phyloP scores from a whole-genome alignment of 2,797 vertebrate genomes.

The Pseudomugil tenellus region DNA sequence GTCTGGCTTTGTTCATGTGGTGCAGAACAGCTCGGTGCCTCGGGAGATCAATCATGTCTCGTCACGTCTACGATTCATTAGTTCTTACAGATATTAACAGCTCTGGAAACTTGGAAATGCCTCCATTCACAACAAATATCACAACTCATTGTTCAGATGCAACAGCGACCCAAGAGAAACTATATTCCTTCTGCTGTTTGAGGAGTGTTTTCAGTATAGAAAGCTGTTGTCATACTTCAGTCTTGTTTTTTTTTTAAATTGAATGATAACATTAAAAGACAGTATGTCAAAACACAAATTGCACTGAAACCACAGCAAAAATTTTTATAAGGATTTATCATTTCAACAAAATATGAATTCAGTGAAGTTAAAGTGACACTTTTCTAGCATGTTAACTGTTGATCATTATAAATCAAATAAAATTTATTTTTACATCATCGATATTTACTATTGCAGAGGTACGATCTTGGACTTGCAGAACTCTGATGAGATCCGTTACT shows the following conservation, averaged over 20 bases:
- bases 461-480: not conserved
- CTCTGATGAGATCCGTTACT: not conserved
- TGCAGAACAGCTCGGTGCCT: conserved; percentile 22
- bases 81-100: conserved; percentile 22
- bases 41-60: conserved; percentile 31
- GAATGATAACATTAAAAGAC: not conserved
- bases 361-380: not conserved
- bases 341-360: not conserved
- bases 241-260: not conserved
- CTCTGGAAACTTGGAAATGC: conserved; percentile 3
- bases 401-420: not conserved
- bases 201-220: not conserved
- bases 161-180: not conserved
- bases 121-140: not conserved
- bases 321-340: not conserved
- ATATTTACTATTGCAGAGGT: too few species aligned
- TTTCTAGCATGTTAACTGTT: too few species aligned
- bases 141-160: not conserved
- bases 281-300: not conserved
- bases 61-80: conserved; percentile 44
- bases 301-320: not conserved
- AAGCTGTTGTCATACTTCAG: not conserved
- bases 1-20: conserved; percentile 20
- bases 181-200: not conserved
- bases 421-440: not conserved